Evolutionary conservation across 2,797 vertebrate genomes (phyloP), one percentile per base, ranked within the genome.

Genomic region (Nasua narica): DNA sequence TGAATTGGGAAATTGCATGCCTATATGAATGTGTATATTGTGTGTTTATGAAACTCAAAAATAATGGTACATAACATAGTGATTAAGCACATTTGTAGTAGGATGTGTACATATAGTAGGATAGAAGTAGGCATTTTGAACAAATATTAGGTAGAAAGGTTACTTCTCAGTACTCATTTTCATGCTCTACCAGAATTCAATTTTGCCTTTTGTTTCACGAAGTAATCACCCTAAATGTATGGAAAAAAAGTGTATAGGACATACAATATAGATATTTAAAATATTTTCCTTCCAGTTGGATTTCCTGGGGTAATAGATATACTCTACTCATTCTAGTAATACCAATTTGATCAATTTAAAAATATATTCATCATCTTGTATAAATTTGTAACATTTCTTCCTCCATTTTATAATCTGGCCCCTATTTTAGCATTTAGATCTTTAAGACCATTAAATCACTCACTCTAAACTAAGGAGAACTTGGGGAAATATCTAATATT

Each of bases 41-140:
- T 67, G 16, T 67, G 10, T 58, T 56, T 62, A 74, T 74, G 32
- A 3, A 67, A 54, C 35, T 88, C 37, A 40, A 32, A 91, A 91
- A 50, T 25, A 32, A 37, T 78, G 16, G n/a, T 19, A 43, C 21
- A 19, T 72, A 50, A 67, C 1, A 15, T 83, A 62, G 54, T 84
- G n/a, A 48, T 35, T 82, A 29, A 37, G 12, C 27, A 9, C 7
- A 18, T 82, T 87, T 46, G 25, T 19, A 69, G 14, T 40, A 48
- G 32, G 3, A 5, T 18, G 0, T 2, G 15, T 48, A 2, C 0
- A 27, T 32, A 3, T 13, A 1, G 0, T 32, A 32, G 27, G 23
- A 21, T 5, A 4, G 21, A 65, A 40, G 0, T 3, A 5, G 56
- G 1, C 0, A 37, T 65, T 81, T 94, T 85, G 7, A 88, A 77